Percentiles rank a stretch among this genome's conserved stretches.
Conservation (phyloP, 2,888 invertebrate genomes). For the Machimus atricapillus region DNA sequence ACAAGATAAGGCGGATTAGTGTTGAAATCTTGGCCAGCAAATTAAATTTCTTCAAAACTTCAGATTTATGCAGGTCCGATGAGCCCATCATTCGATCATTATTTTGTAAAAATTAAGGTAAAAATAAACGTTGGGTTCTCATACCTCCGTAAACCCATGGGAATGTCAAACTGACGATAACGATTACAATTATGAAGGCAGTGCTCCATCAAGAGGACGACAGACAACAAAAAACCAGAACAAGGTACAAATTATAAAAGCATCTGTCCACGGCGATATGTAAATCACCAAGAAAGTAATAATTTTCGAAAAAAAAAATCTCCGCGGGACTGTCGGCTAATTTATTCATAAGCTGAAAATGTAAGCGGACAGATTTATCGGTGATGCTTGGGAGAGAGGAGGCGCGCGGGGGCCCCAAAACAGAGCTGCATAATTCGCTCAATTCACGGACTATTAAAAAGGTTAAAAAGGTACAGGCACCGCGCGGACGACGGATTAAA, state of each 20-base stretch:
- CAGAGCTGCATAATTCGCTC: not conserved
- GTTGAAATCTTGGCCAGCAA: not conserved
- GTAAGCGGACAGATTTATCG: not conserved
- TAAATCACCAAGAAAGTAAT: not conserved
- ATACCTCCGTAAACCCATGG: not conserved
- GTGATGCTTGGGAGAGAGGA: not conserved
- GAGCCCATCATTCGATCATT: not conserved
- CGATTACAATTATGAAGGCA: not conserved
- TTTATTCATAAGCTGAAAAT: not conserved
- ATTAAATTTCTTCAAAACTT: not conserved
- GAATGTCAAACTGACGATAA: not conserved
- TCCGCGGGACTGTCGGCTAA: not conserved
- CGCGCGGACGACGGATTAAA: not conserved
- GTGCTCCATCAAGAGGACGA: not conserved
- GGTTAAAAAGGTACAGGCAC: conserved; percentile 27
- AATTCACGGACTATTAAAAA: not conserved
- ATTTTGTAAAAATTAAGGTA: not conserved
- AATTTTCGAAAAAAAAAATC: not conserved
- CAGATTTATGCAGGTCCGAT: not conserved
- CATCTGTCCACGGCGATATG: not conserved
- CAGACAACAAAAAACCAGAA: not conserved
- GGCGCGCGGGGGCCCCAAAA: not conserved
- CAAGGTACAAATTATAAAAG: not conserved
- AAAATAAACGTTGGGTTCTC: not conserved
- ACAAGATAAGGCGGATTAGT: not conserved